These are phyloP conservation scores for Meleagris gallopavo DNA, from an alignment of 2,113 vertebrate genomes.

Conservation along the genomic window DNA sequence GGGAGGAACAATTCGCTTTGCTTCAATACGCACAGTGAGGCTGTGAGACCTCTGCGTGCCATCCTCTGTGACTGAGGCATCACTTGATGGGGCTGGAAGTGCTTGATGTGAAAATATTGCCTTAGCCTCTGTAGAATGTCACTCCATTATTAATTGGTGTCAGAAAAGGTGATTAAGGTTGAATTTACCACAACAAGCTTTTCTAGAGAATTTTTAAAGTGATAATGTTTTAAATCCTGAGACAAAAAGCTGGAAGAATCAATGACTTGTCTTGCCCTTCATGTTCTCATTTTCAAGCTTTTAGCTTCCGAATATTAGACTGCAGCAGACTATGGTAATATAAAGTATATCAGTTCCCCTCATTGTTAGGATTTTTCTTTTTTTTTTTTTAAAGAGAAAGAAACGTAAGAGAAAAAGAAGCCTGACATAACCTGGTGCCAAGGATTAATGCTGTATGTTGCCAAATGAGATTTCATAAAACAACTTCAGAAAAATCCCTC, in stretches of 20 bases:
- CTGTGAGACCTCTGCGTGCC: neutral
- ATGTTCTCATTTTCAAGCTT: neutral
- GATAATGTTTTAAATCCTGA: neutral
- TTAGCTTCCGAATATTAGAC: neutral
- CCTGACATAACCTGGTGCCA: neutral
- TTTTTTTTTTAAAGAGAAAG: neutral
- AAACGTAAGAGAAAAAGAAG: neutral
- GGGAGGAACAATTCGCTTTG: accelerated
- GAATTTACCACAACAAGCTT: neutral
- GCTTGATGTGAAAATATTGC: neutral
- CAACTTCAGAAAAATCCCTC: neutral
- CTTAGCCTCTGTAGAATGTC: neutral
- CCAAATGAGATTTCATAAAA: neutral
- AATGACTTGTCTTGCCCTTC: neutral
- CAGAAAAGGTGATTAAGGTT: neutral
- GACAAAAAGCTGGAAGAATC: neutral
- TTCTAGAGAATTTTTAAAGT: neutral
- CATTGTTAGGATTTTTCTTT: neutral
- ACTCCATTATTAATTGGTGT: neutral
- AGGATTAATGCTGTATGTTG: neutral
- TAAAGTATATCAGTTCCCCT: neutral
- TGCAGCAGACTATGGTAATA: neutral
- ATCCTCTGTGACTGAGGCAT: neutral
- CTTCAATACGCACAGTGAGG: neutral
- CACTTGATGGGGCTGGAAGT: neutral